Conservation (phyloP, 2,113 vertebrate species). For the Diadophis punctatus region DNA sequence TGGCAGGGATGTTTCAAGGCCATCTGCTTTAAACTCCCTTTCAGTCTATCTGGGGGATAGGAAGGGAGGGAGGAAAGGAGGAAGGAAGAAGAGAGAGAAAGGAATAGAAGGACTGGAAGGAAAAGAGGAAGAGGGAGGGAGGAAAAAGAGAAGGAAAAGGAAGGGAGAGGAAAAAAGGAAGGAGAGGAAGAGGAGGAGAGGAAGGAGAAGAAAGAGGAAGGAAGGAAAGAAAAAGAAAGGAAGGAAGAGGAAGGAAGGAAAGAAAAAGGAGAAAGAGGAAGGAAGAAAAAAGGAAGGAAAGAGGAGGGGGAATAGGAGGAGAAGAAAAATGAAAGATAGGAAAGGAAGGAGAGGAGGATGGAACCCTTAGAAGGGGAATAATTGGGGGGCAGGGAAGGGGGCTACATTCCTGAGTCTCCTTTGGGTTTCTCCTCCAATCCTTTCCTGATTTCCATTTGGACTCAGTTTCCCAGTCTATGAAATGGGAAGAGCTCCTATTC, state of each 20-base stretch:
- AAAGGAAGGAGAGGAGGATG: not conserved
- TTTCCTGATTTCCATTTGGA: not conserved
- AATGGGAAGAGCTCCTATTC: not conserved
- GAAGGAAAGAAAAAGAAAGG: no score
- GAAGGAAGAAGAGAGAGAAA: no score
- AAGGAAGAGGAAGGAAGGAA: not conserved
- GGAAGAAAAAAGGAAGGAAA: fast-evolving
- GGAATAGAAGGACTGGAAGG: no score
- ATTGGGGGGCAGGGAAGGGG: not conserved
- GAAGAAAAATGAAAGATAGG: no score
- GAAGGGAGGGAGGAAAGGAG: not conserved
- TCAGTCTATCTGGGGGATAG: not conserved
- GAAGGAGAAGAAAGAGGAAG: not conserved
- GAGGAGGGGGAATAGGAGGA: no score
- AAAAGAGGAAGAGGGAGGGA: not conserved
- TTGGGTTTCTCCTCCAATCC: not conserved
- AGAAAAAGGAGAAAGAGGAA: not conserved
- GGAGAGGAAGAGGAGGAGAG: not conserved
- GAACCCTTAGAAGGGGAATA: not conserved
- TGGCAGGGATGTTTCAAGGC: not conserved
- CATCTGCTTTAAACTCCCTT: not conserved
- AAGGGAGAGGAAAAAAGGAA: no score
- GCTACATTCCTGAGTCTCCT: not conserved
- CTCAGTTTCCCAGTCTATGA: not conserved
- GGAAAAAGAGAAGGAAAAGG: not conserved